Base-by-base conservation (phyloP, 2,113 vertebrate genomes). In the Limnothrissa miodon region DNA sequence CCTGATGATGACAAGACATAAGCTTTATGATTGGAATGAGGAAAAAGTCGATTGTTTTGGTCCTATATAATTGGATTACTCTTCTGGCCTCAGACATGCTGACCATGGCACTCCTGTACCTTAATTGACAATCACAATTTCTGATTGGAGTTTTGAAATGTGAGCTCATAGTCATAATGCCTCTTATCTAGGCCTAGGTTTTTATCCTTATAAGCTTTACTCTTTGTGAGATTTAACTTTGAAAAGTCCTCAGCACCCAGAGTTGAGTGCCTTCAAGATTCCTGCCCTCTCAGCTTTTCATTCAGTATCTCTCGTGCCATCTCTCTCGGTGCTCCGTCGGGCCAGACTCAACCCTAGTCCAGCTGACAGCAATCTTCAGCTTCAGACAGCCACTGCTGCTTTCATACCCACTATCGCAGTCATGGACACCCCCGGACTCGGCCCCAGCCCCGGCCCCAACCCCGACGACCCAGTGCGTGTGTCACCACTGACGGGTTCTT, bases 401-500 rank as follows among this genome's bases (percentile, higher is more conserved):
- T 36, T 74, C 10, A 74, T 74, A 29, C 33, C 29, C 66, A 13
- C 66, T 5, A 36, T 17, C 13, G 29, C 25, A 33, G n/a, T 33
- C 25, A 29, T 66, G 59, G 59, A 66, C 25, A 8, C 10, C 59
- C 29, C 59, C 29, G 4, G n/a, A n/a, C n/a, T n/a, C n/a, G n/a
- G 29, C 10, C 13, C 66, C 66, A 13, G 66, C 62, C 29, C 17
- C 48, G 15, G 48, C 48, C 10, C 8, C 19, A 53, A 21, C 53
- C 62, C 62, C 11, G 59, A 29, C 29, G 29, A 74, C 66, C 33
- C 66, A 15, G 66, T 33, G 66, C 29, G 66, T 74, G 66, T 74
- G 66, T 74, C 66, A 74, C 66, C 45, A 5, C 23, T 80, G 83
- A 78, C 83, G 78, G 80, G 45, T 81, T 29, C 33, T 66, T 78